Evolutionary conservation across 30 jellyfish, hydroid and myxozoan species (phyloP).

Genomic region (Pseudorhiza aurosa): DNA sequence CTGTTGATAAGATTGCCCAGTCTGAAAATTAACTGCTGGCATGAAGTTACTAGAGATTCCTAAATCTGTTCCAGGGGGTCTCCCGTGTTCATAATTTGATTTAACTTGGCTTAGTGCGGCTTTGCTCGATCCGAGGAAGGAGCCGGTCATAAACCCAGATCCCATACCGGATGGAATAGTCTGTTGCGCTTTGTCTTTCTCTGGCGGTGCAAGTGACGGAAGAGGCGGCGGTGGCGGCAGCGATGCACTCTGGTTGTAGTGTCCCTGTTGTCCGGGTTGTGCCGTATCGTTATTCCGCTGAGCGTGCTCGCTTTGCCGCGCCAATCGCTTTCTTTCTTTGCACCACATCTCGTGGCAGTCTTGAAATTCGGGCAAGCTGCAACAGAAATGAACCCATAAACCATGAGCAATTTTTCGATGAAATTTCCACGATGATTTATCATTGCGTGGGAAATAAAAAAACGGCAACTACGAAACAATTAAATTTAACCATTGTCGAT

Average conservation of each 20-base stretch:
- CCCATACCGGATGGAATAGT: conserved; percentile 59
- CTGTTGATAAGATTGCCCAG: conserved; percentile 55
- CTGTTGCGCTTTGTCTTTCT: conserved; percentile 35
- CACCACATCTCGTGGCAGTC: conserved; percentile 99
- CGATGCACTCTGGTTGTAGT: conserved; percentile 34
- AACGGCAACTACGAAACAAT: too few species aligned
- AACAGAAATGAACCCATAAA: neutral
- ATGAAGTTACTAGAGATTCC: conserved; percentile 71
- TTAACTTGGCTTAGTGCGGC: conserved; percentile 11
- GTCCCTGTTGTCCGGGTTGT: conserved; percentile 30
- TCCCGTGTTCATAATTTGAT: conserved; percentile 40
- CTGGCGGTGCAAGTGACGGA: conserved; percentile 53
- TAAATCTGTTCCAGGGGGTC: conserved; percentile 44
- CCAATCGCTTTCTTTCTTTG: conserved; percentile 86
- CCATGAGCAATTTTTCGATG: too few species aligned
- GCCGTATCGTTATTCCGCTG: conserved; percentile 36
- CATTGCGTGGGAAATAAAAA: too few species aligned
- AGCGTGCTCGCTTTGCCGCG: conserved; percentile 75
- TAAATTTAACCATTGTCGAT: too few species aligned
- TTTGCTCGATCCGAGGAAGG: conserved; percentile 48
- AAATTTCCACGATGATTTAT: too few species aligned
- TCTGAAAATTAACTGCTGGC: conserved; percentile 72
- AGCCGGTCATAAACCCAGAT: conserved; percentile 77
- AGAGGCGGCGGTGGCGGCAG: conserved; percentile 97
- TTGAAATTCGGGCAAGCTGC: conserved; percentile 93